phyloP scores from a whole-genome alignment of 1,140 invertebrate species.

The Bradysia coprophila region DNA sequence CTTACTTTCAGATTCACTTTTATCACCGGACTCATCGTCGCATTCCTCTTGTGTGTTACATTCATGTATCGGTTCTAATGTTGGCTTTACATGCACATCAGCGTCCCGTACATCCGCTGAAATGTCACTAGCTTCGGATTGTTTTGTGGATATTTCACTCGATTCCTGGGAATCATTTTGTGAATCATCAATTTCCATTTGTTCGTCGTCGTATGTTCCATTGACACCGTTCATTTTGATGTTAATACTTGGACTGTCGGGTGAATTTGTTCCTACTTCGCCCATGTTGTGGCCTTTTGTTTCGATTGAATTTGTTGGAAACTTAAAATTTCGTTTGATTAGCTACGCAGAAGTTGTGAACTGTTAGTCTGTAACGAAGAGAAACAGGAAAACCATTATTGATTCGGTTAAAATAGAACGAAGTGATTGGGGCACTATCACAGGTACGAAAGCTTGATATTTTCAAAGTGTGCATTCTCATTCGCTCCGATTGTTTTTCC shows the following conservation, averaged over 20 bases:
- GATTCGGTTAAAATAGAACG: no score
- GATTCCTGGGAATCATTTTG: slow-evolving; percentile 7
- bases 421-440: no score
- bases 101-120: no score
- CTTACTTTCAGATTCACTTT: slow-evolving; percentile 10
- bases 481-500: no score
- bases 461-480: no score
- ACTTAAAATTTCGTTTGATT: no score
- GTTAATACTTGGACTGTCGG: slow-evolving; percentile 1
- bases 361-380: no score
- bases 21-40: slow-evolving; percentile 9
- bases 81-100: no score
- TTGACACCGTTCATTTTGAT: slow-evolving; percentile 22
- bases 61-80: no score
- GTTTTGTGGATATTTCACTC: slow-evolving; percentile 8
- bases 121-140: slow-evolving; percentile 11
- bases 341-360: no score
- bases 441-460: no score
- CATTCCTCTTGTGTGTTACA: slow-evolving; percentile 4
- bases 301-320: neutral
- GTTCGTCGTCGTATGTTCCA: slow-evolving; percentile 12
- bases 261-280: slow-evolving; percentile 4
- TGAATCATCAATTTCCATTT: slow-evolving; percentile 10
- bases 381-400: no score
- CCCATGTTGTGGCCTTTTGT: slow-evolving; percentile 2